Percentiles rank a stretch among this genome's conserved stretches.
These are phyloP conservation scores for Liposcelis brunnea DNA, from an alignment of 2,888 invertebrate species.

Conservation along the genomic window DNA sequence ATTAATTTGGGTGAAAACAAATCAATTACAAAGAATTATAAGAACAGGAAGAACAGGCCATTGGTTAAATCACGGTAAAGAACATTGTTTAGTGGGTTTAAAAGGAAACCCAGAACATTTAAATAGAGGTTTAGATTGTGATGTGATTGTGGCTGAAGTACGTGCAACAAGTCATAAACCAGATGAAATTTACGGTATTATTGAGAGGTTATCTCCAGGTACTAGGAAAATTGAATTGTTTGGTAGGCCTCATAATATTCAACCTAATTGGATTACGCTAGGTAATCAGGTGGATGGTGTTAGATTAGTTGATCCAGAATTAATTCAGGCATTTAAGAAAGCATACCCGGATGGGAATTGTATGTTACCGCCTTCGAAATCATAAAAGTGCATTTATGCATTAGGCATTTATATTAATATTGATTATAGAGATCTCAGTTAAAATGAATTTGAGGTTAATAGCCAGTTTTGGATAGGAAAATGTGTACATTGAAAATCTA, in stretches of 20 bases:
- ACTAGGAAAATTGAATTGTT: conserved; percentile 94
- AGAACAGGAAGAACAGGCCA: conserved; percentile 93
- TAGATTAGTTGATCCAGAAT: conserved; percentile 74
- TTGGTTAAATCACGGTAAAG: conserved; percentile 98
- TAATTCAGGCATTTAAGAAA: conserved; percentile 76
- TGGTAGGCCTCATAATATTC: conserved; percentile 92
- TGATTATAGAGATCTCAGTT: too few relatives aligned
- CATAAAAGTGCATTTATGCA: not conserved
- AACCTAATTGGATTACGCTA: conserved; percentile 95
- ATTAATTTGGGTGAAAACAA: conserved; percentile 98
- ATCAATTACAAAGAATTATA: conserved; percentile 91
- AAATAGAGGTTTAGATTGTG: conserved; percentile 88
- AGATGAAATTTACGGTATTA: conserved; percentile 96
- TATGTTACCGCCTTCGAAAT: conserved; percentile 29
- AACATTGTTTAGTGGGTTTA: conserved; percentile 92
- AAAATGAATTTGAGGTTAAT: too few relatives aligned
- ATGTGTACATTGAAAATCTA: too few relatives aligned
- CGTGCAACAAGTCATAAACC: conserved; percentile 96
- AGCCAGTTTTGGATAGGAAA: too few relatives aligned
- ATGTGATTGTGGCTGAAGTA: conserved; percentile 96
- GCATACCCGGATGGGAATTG: conserved; percentile 82
- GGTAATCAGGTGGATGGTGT: conserved; percentile 96
- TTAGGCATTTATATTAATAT: too few relatives aligned
- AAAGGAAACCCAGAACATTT: conserved; percentile 84
- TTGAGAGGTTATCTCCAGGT: conserved; percentile 89